A percentile compares a stretch with the other conserved stretches of the same genome.
These are phyloP conservation scores for Grapholita molesta DNA, from an alignment of 1,140 invertebrate genomes.

Conservation along the genomic window DNA sequence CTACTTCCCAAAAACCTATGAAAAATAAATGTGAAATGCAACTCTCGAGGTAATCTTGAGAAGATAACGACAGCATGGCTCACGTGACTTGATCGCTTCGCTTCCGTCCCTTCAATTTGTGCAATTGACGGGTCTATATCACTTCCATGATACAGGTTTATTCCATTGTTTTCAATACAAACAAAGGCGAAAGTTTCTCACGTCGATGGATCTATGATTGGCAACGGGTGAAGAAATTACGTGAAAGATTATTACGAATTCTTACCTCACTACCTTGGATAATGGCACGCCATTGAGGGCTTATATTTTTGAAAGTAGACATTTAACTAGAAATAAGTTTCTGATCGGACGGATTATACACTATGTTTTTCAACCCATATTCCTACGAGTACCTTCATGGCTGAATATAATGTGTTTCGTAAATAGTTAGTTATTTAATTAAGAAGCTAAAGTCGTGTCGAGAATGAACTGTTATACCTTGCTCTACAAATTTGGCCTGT, in stretches of 20 bases:
- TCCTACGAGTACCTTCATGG: too few relatives aligned
- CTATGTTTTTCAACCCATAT: too few relatives aligned
- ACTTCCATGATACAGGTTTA: slow-evolving; percentile 1
- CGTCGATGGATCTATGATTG: slow-evolving; percentile 8
- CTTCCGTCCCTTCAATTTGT: slow-evolving; percentile 5
- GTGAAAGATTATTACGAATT: background rate
- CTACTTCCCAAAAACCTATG: background rate
- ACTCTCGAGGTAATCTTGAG: background rate
- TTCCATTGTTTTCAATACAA: slow-evolving; percentile 15
- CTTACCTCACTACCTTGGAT: background rate
- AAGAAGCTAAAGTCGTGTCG: too few relatives aligned
- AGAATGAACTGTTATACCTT: too few relatives aligned
- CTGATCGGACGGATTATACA: too few relatives aligned
- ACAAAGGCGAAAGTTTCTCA: slow-evolving; percentile 8
- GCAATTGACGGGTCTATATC: background rate
- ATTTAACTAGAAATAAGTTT: too few relatives aligned
- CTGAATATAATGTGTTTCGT: too few relatives aligned
- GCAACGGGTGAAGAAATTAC: background rate
- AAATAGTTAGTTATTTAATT: too few relatives aligned
- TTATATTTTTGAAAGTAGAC: background rate
- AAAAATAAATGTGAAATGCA: background rate
- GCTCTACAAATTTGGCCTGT: too few relatives aligned
- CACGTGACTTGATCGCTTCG: background rate
- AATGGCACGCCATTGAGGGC: background rate
- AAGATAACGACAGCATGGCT: background rate